These are phyloP conservation scores for Leptodactylus fallax DNA, from an alignment of 2,797 vertebrate genomes.

Conservation along the genomic window DNA sequence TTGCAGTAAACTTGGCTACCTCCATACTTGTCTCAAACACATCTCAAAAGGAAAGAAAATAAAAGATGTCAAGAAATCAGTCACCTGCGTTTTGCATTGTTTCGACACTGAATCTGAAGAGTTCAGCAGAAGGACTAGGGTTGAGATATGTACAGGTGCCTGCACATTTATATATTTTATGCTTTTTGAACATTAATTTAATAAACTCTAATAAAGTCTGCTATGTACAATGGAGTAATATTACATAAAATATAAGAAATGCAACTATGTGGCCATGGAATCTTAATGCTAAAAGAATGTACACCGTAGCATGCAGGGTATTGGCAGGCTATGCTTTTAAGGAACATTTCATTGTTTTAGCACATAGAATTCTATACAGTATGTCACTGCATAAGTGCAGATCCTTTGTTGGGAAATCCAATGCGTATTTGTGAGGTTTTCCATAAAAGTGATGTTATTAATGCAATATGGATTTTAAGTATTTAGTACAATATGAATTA, in stretches of 20 bases:
- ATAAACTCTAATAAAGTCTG: background rate
- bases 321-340: background rate
- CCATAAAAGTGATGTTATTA: too few species aligned
- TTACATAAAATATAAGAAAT: background rate
- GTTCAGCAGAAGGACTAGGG: background rate
- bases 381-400: too few species aligned
- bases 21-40: slow-evolving; percentile 13
- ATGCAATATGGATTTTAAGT: too few species aligned
- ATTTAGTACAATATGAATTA: too few species aligned
- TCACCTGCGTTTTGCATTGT: slow-evolving; percentile 22
- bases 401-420: too few species aligned
- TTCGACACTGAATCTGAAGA: background rate
- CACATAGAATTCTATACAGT: too few species aligned
- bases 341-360: too few species aligned
- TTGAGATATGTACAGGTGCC: background rate
- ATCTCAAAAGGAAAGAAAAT: slow-evolving; percentile 9
- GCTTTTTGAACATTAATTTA: background rate
- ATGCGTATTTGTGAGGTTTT: too few species aligned
- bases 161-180: background rate
- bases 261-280: background rate
- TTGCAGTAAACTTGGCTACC: slow-evolving; percentile 51
- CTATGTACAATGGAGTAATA: background rate
- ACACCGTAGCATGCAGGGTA: background rate
- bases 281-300: background rate
- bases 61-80: slow-evolving; percentile 13